These are phyloP conservation scores for Dendrophyllia cribrosa DNA, from an alignment of 64 coral and sea anemone species.

Conservation along the genomic window DNA sequence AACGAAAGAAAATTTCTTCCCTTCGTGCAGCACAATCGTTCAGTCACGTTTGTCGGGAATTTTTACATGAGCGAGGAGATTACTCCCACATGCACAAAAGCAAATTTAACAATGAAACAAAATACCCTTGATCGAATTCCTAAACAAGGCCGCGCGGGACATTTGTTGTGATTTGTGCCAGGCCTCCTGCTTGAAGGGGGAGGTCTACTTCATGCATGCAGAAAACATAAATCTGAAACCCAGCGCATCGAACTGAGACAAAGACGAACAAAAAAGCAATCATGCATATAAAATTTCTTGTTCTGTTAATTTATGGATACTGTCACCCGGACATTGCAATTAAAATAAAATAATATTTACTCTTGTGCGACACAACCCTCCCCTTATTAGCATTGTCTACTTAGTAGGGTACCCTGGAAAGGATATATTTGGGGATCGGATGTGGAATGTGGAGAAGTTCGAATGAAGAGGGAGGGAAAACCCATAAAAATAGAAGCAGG, in stretches of 20 bases:
- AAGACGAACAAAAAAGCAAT: background rate
- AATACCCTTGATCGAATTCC: slow-evolving; percentile 26
- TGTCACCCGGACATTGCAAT: background rate
- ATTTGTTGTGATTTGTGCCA: background rate
- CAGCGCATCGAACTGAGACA: slow-evolving; percentile 15
- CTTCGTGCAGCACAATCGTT: slow-evolving; percentile 1
- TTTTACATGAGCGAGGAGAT: background rate
- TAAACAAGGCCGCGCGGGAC: background rate
- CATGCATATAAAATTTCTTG: slow-evolving; percentile 36
- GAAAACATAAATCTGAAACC: slow-evolving; percentile 3
- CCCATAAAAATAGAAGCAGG: no score
- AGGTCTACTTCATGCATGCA: background rate
- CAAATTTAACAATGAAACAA: background rate
- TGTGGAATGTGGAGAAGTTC: no score
- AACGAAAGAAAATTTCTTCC: slow-evolving; percentile 27
- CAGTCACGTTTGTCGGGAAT: background rate
- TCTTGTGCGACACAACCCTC: background rate
- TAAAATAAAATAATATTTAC: background rate
- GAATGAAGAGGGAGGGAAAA: no score
- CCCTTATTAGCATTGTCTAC: no score
- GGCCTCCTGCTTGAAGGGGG: background rate
- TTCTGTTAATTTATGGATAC: background rate
- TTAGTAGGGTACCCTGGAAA: no score
- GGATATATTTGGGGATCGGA: no score
- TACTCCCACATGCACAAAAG: background rate